These are phyloP conservation scores for Conomelus anceps DNA, from an alignment of 2,888 invertebrate genomes.

Conservation along the genomic window DNA sequence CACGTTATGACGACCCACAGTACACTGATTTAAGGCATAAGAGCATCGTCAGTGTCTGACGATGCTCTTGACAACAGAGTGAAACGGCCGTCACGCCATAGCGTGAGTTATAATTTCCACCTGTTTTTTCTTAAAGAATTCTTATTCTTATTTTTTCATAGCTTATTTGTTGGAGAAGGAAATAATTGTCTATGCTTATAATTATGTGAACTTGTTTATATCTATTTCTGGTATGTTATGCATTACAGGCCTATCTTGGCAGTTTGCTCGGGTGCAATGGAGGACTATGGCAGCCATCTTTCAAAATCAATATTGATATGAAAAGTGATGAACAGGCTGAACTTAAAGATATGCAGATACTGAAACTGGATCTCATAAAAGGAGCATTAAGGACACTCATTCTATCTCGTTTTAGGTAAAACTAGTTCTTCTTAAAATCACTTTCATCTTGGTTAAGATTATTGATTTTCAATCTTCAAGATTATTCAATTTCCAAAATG, in stretches of 20 bases:
- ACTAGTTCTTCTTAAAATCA: too few relatives aligned
- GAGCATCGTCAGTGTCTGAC: too few relatives aligned
- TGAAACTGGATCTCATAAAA: slow-evolving; percentile 72
- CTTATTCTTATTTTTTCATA: background rate
- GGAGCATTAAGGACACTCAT: slow-evolving; percentile 69
- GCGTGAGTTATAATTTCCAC: too few relatives aligned
- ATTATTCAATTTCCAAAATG: background rate
- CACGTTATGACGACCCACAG: too few relatives aligned
- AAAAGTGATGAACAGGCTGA: slow-evolving; percentile 50
- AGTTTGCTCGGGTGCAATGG: slow-evolving; percentile 58
- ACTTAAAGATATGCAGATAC: slow-evolving; percentile 78
- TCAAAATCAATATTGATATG: slow-evolving; percentile 40
- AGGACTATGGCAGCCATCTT: slow-evolving; percentile 55
- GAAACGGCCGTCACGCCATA: too few relatives aligned
- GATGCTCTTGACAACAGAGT: too few relatives aligned
- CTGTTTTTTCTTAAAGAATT: background rate
- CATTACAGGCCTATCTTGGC: slow-evolving; percentile 52
- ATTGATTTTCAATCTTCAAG: background rate
- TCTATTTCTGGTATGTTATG: background rate
- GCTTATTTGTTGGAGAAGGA: too few relatives aligned
- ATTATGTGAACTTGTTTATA: background rate
- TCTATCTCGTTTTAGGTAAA: slow-evolving; percentile 60
- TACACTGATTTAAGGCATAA: too few relatives aligned
- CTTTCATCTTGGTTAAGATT: background rate
- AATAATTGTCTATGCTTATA: too few relatives aligned